Percentiles rank a stretch among this genome's conserved stretches.
Evolutionary conservation across 2,797 vertebrate genomes (phyloP).

Genomic region (Pyrrhura leucotis): DNA sequence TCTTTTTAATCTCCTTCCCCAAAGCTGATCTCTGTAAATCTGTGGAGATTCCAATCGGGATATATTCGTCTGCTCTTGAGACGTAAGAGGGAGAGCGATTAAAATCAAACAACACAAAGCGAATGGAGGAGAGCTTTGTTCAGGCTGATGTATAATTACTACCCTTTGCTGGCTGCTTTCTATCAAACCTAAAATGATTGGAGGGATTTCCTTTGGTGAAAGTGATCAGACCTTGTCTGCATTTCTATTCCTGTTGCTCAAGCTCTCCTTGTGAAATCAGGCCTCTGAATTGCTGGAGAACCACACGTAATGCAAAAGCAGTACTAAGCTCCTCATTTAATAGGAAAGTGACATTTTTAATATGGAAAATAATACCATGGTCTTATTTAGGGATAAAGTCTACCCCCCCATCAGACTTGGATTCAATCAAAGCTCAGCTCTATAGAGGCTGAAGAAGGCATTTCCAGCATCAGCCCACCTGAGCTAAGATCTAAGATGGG

Average conservation of each 20-base stretch:
- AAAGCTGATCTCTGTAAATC: slow-evolving; percentile 39
- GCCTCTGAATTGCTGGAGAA: neutral
- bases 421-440: neutral
- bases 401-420: neutral
- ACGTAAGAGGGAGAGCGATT: slow-evolving; percentile 41
- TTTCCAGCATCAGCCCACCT: neutral
- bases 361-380: neutral
- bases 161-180: slow-evolving; percentile 17
- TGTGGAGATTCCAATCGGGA: slow-evolving; percentile 39
- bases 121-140: slow-evolving; percentile 35
- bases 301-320: neutral
- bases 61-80: slow-evolving; percentile 58
- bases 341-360: neutral
- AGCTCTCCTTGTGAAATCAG: neutral
- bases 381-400: neutral
- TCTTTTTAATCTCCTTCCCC: slow-evolving; percentile 7
- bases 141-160: slow-evolving; percentile 22
- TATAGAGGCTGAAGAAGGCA: neutral
- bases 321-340: neutral
- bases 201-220: slow-evolving; percentile 53
- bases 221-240: neutral
- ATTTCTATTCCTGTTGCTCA: neutral
- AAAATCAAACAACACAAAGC: slow-evolving; percentile 4
- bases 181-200: slow-evolving; percentile 40
- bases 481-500: neutral